These are phyloP conservation scores for Dryobates pubescens DNA, from an alignment of 2,797 vertebrate species.

Conservation along the genomic window DNA sequence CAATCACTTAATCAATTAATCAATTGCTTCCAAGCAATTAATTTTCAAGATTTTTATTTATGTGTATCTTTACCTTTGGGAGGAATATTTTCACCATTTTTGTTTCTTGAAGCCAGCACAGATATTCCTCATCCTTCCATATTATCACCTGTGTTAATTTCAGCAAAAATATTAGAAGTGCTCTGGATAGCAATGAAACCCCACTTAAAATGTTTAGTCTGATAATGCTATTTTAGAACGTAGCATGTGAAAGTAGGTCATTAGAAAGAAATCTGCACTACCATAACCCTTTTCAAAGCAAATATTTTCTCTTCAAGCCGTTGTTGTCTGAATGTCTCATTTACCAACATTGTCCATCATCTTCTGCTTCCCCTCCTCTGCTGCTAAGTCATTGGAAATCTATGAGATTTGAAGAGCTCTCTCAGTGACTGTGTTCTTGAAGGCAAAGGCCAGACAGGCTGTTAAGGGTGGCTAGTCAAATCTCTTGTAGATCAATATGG, in stretches of 20 bases:
- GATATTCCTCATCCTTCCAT: background rate
- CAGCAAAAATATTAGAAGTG: background rate
- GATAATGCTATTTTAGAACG: background rate
- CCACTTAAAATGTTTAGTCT: background rate
- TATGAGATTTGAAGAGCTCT: background rate
- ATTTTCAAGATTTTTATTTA: slow-evolving; percentile 31
- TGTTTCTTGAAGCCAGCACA: background rate
- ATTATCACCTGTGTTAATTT: slow-evolving; percentile 6
- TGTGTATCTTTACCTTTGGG: background rate
- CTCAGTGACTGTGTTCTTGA: background rate
- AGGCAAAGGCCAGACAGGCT: background rate
- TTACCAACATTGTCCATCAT: background rate
- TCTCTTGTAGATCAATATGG: background rate
- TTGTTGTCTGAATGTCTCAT: slow-evolving; percentile 5
- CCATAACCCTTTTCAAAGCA: background rate
- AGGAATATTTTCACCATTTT: background rate
- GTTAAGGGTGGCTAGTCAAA: background rate
- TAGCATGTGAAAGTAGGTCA: background rate
- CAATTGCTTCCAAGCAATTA: slow-evolving; percentile 16
- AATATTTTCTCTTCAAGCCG: background rate
- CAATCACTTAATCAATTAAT: no score
- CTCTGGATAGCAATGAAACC: background rate
- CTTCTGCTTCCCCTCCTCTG: background rate
- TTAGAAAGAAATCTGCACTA: background rate
- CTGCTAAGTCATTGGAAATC: background rate